A percentile compares a stretch with the other conserved stretches of the same genome.
phyloP scores from a whole-genome alignment of 2,113 vertebrate genomes.

The Phalacrocorax brasilianus region DNA sequence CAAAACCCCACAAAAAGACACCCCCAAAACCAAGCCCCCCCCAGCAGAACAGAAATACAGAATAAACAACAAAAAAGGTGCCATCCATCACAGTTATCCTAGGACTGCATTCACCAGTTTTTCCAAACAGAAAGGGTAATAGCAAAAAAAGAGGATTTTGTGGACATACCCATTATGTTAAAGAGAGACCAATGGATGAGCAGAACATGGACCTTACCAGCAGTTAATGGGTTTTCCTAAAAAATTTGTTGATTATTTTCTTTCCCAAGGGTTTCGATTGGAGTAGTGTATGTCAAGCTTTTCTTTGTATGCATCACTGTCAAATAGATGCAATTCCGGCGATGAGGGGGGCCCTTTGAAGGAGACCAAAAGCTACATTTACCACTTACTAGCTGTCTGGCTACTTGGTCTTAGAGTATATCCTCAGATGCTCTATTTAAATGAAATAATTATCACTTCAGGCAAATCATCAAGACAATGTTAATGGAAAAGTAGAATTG shows the following conservation, averaged over 20 bases:
- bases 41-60: background rate
- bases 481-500: background rate
- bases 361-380: background rate
- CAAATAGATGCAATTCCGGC: background rate
- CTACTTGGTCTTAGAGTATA: background rate
- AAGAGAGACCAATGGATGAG: background rate
- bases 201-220: background rate
- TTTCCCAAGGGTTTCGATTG: background rate
- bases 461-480: background rate
- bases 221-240: background rate
- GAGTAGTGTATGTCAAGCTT: too few relatives aligned
- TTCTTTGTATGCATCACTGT: background rate
- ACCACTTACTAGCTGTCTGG: background rate
- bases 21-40: fast-evolving
- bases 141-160: background rate
- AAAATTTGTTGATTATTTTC: background rate
- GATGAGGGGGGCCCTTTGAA: background rate
- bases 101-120: background rate
- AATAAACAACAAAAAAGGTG: background rate
- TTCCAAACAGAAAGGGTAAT: background rate
- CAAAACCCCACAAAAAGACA: background rate
- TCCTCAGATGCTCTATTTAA: background rate
- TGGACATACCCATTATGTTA: background rate
- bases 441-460: background rate
- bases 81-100: background rate